Conservation (phyloP, 2,888 invertebrate genomes). For the Perithous albicinctus region DNA sequence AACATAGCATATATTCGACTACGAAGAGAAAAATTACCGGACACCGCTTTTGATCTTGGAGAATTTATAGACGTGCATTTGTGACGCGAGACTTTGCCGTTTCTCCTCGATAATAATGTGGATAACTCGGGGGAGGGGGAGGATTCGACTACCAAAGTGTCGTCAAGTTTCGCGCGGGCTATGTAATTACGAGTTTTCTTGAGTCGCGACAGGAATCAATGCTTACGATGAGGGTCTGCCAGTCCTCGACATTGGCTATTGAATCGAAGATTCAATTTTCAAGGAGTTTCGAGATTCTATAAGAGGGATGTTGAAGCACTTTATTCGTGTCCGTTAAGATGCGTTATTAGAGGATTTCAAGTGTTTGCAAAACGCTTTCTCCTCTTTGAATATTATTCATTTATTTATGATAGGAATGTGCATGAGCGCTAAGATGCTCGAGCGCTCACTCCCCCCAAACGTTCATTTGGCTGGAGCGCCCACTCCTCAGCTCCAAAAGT, state of each 20-base stretch:
- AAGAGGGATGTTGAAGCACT: background rate
- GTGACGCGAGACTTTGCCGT: background rate
- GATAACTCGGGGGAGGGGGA: conserved; percentile 8
- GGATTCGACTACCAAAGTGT: conserved; percentile 52
- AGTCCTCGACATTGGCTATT: background rate
- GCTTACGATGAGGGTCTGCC: conserved; percentile 17
- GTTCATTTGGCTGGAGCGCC: too few species aligned
- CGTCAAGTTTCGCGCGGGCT: conserved; percentile 32
- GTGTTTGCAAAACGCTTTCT: conserved; percentile 30
- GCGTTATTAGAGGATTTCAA: background rate
- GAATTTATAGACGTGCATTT: background rate
- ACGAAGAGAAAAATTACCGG: background rate
- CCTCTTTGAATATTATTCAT: conserved; percentile 3
- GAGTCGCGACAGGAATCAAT: conserved; percentile 52
- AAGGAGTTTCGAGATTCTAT: conserved; percentile 19
- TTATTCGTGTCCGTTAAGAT: conserved; percentile 16
- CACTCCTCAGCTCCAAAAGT: too few species aligned
- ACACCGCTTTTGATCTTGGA: conserved; percentile 14
- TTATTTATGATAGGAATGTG: too few species aligned
- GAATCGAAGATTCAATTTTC: conserved; percentile 2
- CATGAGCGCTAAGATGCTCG: too few species aligned
- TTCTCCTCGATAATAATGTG: conserved; percentile 25
- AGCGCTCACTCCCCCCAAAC: too few species aligned
- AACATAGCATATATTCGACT: conserved; percentile 12
- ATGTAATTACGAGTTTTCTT: conserved; percentile 51